Percentiles rank a stretch among this genome's conserved stretches.
phyloP scores from a whole-genome alignment of 2,113 vertebrate species.

The Acrocephalus kingi region DNA sequence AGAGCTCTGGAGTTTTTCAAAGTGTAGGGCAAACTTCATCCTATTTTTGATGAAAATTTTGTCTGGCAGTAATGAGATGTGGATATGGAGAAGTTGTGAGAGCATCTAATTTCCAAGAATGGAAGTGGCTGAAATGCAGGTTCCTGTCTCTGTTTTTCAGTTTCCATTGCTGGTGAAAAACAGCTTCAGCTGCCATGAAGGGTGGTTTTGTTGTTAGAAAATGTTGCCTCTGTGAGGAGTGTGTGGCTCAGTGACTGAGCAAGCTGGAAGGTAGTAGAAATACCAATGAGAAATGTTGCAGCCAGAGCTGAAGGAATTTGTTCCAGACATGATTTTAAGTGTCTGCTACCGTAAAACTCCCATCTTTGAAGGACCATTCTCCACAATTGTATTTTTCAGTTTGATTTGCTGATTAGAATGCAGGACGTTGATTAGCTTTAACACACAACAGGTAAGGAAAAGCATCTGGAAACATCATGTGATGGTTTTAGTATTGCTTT shows the following conservation, averaged over 20 bases:
- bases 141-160: background rate
- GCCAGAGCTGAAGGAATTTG: background rate
- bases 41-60: background rate
- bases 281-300: background rate
- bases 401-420: slow-evolving; percentile 3
- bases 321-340: background rate
- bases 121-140: slow-evolving; percentile 14
- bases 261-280: background rate
- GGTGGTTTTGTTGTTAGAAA: slow-evolving; percentile 44
- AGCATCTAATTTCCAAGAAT: slow-evolving; percentile 10
- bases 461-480: background rate
- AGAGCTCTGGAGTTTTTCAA: background rate
- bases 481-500: background rate
- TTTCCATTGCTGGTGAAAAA: background rate
- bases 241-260: background rate
- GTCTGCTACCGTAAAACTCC: background rate
- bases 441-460: background rate
- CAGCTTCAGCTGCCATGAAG: background rate
- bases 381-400: background rate
- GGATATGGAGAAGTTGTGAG: background rate
- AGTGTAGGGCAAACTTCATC: background rate
- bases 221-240: background rate
- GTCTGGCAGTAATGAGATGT: background rate
- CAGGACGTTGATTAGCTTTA: background rate
- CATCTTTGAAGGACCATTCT: background rate